Base-by-base conservation (phyloP, 1,140 invertebrate genomes). In the Mamestra configurata region DNA sequence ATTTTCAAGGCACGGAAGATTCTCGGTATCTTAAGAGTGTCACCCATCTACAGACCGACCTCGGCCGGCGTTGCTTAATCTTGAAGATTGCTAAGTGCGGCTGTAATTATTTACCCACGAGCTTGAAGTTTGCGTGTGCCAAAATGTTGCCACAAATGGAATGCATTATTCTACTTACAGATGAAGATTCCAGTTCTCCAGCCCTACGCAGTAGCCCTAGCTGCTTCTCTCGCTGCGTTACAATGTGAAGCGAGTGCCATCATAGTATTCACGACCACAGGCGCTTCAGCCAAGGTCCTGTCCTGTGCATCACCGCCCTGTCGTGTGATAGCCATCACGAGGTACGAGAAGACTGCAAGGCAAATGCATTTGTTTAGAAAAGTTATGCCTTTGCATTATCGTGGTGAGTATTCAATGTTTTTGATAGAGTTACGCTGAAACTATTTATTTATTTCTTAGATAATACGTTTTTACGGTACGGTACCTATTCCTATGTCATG, bases 281-380 rank as follows among this genome's bases (percentile, higher is more conserved):
- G 84, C 0, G 59, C 10, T 20, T 82, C 84, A 2, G 84, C 84
- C 1, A 53, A 70, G 20, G 40, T 78, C 31, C n/a, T 83, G 2
- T 64, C 83, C 0, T 66, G n/a, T 37, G 18, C 81, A 7, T 57
- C 81, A 40, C 83, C 85, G 2, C 79, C 79, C 0, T 86, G 81
- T 35, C 57, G 15, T 3, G 70, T 86, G 7, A 2, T 86, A 49
- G 83, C 79, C 5, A 64, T 86, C 22, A 84, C 83, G 15, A 59
- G 68, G n/a, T 18, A 49, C 10, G 75, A 57, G 24, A 20, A 61
- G 5, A 73, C 77, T 11, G 79, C 83, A 0, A 64, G 79, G 51
- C 37, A 18, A 20, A 40, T 86, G 66, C 82, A 86, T 80, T 27
- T 86, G 49, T 83, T 82, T 77, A 64, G 75, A 10, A 83, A 80